Evolutionary conservation across 2,888 invertebrate species (phyloP).

Genomic region (Apotomis betuletana): DNA sequence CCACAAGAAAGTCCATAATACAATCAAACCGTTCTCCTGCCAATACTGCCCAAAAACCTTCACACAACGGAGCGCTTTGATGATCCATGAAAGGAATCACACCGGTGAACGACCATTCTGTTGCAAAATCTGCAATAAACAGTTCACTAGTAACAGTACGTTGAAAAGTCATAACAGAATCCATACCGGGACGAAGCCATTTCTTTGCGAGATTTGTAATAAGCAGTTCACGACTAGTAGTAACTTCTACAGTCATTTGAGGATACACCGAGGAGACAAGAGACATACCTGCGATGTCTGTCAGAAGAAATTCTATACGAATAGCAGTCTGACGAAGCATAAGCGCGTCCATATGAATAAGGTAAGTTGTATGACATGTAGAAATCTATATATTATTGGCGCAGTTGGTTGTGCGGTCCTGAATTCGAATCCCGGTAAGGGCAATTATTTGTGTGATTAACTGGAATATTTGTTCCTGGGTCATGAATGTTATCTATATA

Average conservation of each 20-base stretch:
- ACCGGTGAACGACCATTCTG: slow-evolving; percentile 27
- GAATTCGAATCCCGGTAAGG: neutral
- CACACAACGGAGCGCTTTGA: slow-evolving; percentile 27
- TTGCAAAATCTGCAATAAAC: slow-evolving; percentile 27
- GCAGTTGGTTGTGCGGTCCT: neutral
- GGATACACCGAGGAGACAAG: slow-evolving; percentile 22
- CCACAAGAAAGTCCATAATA: slow-evolving; percentile 30
- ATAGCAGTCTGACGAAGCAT: slow-evolving; percentile 21
- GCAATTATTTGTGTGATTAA: no score
- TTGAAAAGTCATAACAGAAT: slow-evolving; percentile 27
- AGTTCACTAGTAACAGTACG: slow-evolving; percentile 33
- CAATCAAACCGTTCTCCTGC: slow-evolving; percentile 27
- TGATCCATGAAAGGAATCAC: slow-evolving; percentile 36
- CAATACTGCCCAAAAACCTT: slow-evolving; percentile 30
- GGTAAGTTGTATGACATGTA: neutral
- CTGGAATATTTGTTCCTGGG: no score
- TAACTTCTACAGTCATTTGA: slow-evolving; percentile 35
- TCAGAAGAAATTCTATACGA: slow-evolving; percentile 22
- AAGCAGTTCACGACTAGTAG: slow-evolving; percentile 34
- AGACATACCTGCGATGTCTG: slow-evolving; percentile 15
- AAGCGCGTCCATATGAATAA: slow-evolving; percentile 15
- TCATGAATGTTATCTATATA: no score
- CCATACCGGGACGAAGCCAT: slow-evolving; percentile 17
- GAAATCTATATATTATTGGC: neutral
- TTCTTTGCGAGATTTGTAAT: slow-evolving; percentile 33